Evolutionary conservation across 2,797 vertebrate species (phyloP).

Genomic region (Mus minutoides): DNA sequence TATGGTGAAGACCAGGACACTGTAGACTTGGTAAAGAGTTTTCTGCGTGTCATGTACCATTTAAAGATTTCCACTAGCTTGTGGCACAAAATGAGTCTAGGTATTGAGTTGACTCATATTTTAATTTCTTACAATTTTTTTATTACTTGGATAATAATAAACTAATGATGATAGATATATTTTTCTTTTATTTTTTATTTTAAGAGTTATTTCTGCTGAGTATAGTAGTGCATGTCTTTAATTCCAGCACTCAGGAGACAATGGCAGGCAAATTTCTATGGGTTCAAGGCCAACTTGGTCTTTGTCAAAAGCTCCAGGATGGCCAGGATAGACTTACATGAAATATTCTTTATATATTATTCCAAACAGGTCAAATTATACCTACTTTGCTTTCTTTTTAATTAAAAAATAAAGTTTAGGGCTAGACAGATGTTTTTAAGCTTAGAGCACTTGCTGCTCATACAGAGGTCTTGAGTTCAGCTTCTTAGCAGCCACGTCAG

Average conservation of each 20-base stretch:
- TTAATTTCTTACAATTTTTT: slow-evolving; percentile 48
- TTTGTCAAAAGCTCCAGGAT: not conserved
- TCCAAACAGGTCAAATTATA: slow-evolving; percentile 36
- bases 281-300: not conserved
- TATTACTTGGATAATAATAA: slow-evolving; percentile 49
- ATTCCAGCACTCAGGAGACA: not conserved
- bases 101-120: slow-evolving; percentile 43
- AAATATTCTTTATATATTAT: not conserved
- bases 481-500: not conserved
- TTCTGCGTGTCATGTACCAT: not conserved
- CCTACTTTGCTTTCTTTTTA: not conserved
- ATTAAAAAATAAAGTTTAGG: not conserved
- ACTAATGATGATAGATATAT: slow-evolving; percentile 39
- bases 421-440: not conserved
- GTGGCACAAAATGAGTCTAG: slow-evolving; percentile 14
- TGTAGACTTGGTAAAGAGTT: not conserved
- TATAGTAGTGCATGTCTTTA: not conserved
- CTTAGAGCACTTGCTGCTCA: not conserved
- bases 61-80: slow-evolving; percentile 9
- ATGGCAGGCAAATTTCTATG: not conserved
- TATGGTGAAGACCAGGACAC: not conserved
- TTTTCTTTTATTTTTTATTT: not conserved
- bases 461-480: not conserved
- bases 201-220: not conserved
- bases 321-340: not conserved